phyloP scores from a whole-genome alignment of 2,113 vertebrate genomes.

The Sterna hirundo region DNA sequence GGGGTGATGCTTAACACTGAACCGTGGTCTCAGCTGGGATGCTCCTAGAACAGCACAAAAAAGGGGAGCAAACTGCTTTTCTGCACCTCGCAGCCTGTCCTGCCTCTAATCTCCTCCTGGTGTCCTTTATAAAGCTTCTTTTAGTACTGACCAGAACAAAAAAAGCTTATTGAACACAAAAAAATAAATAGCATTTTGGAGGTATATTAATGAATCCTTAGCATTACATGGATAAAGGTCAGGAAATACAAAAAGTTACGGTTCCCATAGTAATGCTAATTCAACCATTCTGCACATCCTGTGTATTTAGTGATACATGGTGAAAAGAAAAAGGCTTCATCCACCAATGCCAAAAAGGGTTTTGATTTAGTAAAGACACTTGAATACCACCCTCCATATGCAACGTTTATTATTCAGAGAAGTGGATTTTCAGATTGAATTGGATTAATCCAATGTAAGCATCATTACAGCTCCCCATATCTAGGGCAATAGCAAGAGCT shows the following conservation, averaged over 20 bases:
- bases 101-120: background rate
- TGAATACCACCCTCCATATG: background rate
- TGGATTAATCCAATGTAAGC: background rate
- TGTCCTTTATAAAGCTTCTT: conserved; percentile 12
- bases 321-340: conserved; percentile 13
- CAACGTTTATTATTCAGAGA: background rate
- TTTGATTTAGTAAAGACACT: background rate
- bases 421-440: background rate
- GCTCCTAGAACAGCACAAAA: background rate
- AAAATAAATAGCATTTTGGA: background rate
- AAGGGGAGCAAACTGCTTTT: background rate
- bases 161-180: background rate
- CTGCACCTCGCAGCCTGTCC: background rate
- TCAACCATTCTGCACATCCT: background rate
- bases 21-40: background rate
- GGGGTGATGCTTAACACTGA: background rate
- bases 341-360: background rate
- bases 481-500: background rate
- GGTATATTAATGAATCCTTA: background rate
- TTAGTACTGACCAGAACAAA: background rate
- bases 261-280: conserved; percentile 42
- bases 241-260: background rate
- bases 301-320: background rate
- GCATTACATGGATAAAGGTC: background rate
- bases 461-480: background rate